Evolutionary conservation across 2,113 vertebrate species (phyloP).

Genomic region (Syngnathus floridae): DNA sequence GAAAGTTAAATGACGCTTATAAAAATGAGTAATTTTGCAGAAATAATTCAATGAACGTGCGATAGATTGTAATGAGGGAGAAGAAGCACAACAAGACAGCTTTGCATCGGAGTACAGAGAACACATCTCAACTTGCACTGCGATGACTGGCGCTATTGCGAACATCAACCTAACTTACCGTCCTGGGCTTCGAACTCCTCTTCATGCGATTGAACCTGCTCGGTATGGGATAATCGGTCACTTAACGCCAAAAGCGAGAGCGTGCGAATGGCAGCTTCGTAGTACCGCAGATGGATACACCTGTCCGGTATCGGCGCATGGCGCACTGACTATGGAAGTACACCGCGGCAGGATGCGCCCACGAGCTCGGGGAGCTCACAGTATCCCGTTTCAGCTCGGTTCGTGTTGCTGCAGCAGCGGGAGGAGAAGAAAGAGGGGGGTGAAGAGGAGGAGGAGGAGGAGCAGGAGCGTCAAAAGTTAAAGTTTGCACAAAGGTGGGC

Average conservation of each 20-base stretch:
- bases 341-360: constrained; percentile 11
- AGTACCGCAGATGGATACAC: background rate
- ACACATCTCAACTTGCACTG: constrained; percentile 17
- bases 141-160: background rate
- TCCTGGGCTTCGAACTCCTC: constrained; percentile 18
- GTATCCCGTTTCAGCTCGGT: constrained; percentile 60
- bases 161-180: constrained; percentile 39
- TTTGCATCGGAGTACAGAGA: background rate
- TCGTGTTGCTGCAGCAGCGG: constrained; percentile 38
- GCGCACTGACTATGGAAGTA: constrained; percentile 15
- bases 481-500: constrained; percentile 49
- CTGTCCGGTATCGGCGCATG: constrained; percentile 16
- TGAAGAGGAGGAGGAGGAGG: constrained; percentile 1
- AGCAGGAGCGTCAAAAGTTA: constrained; percentile 35
- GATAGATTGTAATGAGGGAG: background rate
- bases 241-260: constrained; percentile 17
- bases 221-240: constrained; percentile 14
- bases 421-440: background rate
- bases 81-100: background rate
- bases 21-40: background rate
- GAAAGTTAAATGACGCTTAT: background rate
- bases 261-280: background rate
- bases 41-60: background rate
- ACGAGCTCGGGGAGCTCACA: constrained; percentile 25
- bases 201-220: constrained; percentile 16